Percentiles rank a stretch among this genome's conserved stretches.
Conservation (phyloP, 2,888 invertebrate species). For the Drosophila melanosoma region DNA sequence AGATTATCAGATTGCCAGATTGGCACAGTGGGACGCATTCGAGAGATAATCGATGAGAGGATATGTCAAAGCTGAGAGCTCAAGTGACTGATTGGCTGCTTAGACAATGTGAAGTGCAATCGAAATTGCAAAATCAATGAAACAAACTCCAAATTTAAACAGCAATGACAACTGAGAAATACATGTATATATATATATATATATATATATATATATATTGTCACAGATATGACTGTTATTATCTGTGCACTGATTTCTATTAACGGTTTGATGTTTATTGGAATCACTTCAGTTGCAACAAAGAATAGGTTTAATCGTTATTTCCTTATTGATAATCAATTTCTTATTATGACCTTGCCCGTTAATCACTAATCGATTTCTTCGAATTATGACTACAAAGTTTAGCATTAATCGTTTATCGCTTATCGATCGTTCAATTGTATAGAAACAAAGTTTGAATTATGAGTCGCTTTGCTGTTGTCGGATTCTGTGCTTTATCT, state of each 20-base stretch:
- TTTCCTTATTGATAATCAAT: constrained; percentile 7
- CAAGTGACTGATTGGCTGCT: constrained; percentile 29
- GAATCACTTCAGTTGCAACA: constrained; percentile 29
- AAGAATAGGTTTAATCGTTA: constrained; percentile 23
- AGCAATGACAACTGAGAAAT: constrained; percentile 53
- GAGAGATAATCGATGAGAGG: constrained; percentile 32
- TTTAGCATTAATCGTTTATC: not conserved
- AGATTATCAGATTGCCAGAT: not conserved
- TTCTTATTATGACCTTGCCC: not conserved
- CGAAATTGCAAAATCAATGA: constrained; percentile 57
- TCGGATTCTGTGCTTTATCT: not conserved
- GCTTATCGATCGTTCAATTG: not conserved
- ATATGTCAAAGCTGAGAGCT: constrained; percentile 16
- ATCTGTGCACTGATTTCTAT: constrained; percentile 52
- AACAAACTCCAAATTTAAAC: constrained; percentile 31
- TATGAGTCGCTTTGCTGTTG: not conserved
- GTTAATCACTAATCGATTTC: constrained; percentile 8
- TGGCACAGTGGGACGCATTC: constrained; percentile 34
- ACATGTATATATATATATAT: not conserved
- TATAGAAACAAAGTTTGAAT: not conserved
- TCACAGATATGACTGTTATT: constrained; percentile 44
- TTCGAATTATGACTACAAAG: not conserved
- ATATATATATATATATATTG: constrained; percentile 34
- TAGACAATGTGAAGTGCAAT: constrained; percentile 41
- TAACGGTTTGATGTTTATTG: constrained; percentile 48